phyloP scores from a whole-genome alignment of 2,113 vertebrate species.

The Columba livia region DNA sequence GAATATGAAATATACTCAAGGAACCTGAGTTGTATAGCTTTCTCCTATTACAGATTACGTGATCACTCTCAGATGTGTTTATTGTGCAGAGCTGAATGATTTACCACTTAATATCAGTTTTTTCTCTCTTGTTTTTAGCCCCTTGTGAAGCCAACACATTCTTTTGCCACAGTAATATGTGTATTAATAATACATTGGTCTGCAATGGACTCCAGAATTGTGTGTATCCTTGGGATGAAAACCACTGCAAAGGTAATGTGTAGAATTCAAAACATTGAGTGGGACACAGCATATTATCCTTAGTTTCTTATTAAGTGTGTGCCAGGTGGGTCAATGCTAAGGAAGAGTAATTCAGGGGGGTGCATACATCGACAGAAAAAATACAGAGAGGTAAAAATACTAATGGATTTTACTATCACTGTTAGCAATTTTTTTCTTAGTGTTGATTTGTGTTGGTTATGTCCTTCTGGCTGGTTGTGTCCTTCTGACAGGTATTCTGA shows the following conservation, averaged over 20 bases:
- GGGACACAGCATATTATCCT: neutral
- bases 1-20: neutral
- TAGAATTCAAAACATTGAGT: neutral
- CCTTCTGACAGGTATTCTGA: neutral
- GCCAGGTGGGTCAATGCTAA: neutral
- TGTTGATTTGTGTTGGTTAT: neutral
- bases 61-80: neutral
- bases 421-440: neutral
- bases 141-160: constrained; percentile 94
- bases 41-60: neutral
- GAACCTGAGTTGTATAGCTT: neutral
- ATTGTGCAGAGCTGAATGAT: neutral
- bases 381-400: neutral
- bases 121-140: constrained; percentile 76
- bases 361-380: neutral
- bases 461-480: neutral
- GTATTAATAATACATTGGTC: constrained; percentile 96
- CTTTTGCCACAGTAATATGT: constrained; percentile 99
- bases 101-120: neutral
- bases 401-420: neutral
- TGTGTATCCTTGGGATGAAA: constrained; percentile 98
- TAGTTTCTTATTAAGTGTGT: neutral
- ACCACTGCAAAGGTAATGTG: constrained; percentile 95
- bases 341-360: neutral
- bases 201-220: constrained; percentile 98